phyloP scores from a whole-genome alignment of 2,888 invertebrate genomes.

The Apotomis capreana region DNA sequence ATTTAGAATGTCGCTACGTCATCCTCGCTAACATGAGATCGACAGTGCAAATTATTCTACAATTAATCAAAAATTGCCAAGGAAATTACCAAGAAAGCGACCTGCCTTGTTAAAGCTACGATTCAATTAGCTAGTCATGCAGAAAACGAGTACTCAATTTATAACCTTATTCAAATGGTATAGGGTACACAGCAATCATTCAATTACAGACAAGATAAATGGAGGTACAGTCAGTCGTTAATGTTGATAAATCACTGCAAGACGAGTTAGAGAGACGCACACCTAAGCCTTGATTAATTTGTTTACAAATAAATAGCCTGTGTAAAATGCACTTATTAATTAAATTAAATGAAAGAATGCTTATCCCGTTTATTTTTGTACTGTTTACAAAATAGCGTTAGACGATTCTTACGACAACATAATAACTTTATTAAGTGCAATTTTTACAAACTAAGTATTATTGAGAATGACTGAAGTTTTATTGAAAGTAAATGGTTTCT shows the following conservation, averaged over 20 bases:
- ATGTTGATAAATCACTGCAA: conserved; percentile 36
- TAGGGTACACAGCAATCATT: conserved; percentile 5
- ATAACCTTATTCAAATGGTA: not conserved
- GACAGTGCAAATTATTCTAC: not conserved
- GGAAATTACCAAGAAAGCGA: conserved; percentile 25
- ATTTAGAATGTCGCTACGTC: too few relatives aligned
- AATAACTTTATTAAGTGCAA: too few relatives aligned
- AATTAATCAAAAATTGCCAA: conserved; percentile 11
- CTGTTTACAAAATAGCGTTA: too few relatives aligned
- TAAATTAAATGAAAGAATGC: too few relatives aligned
- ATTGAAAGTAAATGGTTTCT: too few relatives aligned
- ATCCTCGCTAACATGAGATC: not conserved
- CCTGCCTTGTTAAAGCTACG: conserved; percentile 20
- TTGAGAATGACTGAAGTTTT: too few relatives aligned
- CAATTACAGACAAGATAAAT: conserved; percentile 29
- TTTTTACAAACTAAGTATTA: too few relatives aligned
- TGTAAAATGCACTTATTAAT: not conserved
- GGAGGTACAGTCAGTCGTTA: conserved; percentile 23
- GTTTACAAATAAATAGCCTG: not conserved
- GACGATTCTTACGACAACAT: too few relatives aligned
- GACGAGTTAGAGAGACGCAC: conserved; percentile 12
- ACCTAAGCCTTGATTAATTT: conserved; percentile 12
- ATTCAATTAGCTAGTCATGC: conserved; percentile 39
- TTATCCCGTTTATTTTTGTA: too few relatives aligned
- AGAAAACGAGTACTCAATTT: conserved; percentile 7